A percentile compares a stretch with the other conserved stretches of the same genome.
Conservation (phyloP, 2,888 invertebrate genomes). For the Melanophora roralis region DNA sequence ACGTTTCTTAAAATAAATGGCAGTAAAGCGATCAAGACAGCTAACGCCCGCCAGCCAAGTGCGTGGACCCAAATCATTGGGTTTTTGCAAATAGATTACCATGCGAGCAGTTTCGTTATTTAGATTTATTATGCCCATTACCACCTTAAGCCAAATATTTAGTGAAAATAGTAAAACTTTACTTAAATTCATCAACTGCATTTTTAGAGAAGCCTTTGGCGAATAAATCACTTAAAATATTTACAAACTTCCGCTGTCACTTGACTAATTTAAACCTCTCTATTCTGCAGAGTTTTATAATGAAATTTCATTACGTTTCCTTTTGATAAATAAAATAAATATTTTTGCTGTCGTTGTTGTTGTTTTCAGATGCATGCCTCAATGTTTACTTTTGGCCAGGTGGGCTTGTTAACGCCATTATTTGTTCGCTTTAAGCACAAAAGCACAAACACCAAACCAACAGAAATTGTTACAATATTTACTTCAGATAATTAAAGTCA, state of each 20-base stretch:
- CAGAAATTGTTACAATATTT: slow-evolving; percentile 48
- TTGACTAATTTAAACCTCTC: slow-evolving; percentile 28
- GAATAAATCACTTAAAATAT: slow-evolving; percentile 10
- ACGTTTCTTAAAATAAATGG: slow-evolving; percentile 68
- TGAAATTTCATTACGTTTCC: slow-evolving; percentile 44
- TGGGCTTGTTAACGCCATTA: slow-evolving; percentile 54
- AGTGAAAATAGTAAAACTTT: slow-evolving; percentile 24
- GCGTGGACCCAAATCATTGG: slow-evolving; percentile 67
- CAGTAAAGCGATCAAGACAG: slow-evolving; percentile 70
- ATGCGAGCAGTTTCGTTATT: slow-evolving; percentile 69
- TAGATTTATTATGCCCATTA: slow-evolving; percentile 68
- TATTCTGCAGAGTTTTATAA: slow-evolving; percentile 35
- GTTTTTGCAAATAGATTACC: slow-evolving; percentile 69
- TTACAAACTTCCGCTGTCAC: slow-evolving; percentile 2
- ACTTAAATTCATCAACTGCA: slow-evolving; percentile 8
- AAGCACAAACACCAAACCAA: not conserved
- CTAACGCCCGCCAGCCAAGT: slow-evolving; percentile 72
- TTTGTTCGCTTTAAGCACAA: slow-evolving; percentile 38
- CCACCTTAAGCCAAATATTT: not conserved
- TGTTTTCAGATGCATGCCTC: slow-evolving; percentile 41
- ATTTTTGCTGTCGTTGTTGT: slow-evolving; percentile 1
- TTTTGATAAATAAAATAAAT: slow-evolving; percentile 22
- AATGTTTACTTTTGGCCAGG: slow-evolving; percentile 57
- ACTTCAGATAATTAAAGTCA: slow-evolving; percentile 57
- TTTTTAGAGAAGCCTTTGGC: not conserved